phyloP scores from a whole-genome alignment of 2,888 invertebrate species.

The Temnothorax ravouxi region DNA sequence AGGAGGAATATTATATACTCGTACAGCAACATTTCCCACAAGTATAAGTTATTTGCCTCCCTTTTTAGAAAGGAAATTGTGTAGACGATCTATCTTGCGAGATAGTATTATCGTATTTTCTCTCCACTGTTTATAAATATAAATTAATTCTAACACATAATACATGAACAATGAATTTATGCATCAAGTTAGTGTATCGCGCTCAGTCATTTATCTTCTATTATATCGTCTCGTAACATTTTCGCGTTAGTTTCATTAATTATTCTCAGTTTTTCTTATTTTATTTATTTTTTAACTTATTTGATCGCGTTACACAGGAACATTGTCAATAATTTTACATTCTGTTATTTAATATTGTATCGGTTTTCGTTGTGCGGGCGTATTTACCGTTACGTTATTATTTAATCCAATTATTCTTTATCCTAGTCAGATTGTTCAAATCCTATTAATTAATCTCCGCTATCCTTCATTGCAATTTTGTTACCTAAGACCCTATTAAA shows the following conservation, averaged over 20 bases:
- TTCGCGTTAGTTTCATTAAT: constrained; percentile 16
- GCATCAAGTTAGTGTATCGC: background rate
- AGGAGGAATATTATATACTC: background rate
- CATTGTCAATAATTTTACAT: background rate
- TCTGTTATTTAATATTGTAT: background rate
- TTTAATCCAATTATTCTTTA: constrained; percentile 34
- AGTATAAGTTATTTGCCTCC: background rate
- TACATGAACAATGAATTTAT: constrained; percentile 20
- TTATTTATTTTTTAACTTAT: background rate
- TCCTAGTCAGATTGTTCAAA: constrained; percentile 23
- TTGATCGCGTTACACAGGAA: background rate
- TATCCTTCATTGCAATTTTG: constrained; percentile 6
- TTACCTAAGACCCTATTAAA: constrained; percentile 9
- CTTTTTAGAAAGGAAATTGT: background rate
- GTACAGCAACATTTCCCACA: background rate
- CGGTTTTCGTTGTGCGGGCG: background rate
- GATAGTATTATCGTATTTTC: background rate
- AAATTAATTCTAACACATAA: constrained; percentile 28
- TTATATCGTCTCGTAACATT: background rate
- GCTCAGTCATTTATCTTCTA: constrained; percentile 36
- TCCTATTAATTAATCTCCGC: constrained; percentile 2
- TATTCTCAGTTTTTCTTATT: background rate
- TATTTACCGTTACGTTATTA: constrained; percentile 16
- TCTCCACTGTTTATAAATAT: constrained; percentile 6
- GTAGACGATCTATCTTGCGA: background rate